Conservation (phyloP, 2,113 vertebrate genomes). For the Melozone crissalis region DNA sequence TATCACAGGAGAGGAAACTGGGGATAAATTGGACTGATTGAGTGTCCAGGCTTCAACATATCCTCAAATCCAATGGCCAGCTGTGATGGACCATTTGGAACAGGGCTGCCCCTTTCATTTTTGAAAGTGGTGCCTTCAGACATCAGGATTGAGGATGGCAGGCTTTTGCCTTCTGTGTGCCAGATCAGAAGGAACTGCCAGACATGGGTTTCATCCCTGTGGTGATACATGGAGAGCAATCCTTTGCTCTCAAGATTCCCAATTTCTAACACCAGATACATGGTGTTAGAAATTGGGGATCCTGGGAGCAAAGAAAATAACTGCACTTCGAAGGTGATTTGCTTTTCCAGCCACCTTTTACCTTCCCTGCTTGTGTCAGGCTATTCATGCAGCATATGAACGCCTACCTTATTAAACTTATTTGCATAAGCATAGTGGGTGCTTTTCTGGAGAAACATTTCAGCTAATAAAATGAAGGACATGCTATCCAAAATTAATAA, state of each 20-base stretch:
- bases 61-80: neutral
- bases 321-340: neutral
- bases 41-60: neutral
- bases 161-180: neutral
- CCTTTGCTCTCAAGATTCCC: too few species aligned
- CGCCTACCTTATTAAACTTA: neutral
- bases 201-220: neutral
- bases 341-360: neutral
- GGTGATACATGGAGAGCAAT: neutral
- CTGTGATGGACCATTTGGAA: neutral
- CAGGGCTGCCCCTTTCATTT: neutral
- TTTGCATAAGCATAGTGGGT: neutral
- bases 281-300: neutral
- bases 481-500: conserved; percentile 43
- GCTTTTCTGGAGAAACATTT: conserved; percentile 20
- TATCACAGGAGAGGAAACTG: neutral
- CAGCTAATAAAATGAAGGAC: conserved; percentile 46
- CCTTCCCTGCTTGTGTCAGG: neutral
- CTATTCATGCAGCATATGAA: neutral
- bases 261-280: too few species aligned
- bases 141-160: neutral
- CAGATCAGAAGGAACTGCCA: neutral
- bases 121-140: neutral
- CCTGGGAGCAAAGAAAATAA: neutral
- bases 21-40: neutral